Conservation (phyloP, 2,797 vertebrate genomes). For the Poecilia picta region DNA sequence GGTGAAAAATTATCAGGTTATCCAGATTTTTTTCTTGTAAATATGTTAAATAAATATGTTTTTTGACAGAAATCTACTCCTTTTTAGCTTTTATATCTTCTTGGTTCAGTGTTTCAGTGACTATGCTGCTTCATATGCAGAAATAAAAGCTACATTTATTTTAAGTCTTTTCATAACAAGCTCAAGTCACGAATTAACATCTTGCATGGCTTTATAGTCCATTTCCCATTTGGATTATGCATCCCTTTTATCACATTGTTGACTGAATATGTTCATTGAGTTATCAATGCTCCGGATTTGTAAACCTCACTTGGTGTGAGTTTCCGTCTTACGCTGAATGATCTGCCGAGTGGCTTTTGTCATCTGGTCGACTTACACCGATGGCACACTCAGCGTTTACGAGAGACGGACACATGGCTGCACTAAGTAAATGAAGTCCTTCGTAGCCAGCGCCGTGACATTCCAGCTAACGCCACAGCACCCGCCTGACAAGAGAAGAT, state of each 20-base stretch:
- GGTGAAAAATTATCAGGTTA: not conserved
- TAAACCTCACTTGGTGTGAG: conserved; percentile 20
- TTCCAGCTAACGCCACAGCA: conserved; percentile 55
- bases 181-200: not conserved
- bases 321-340: conserved; percentile 10
- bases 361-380: conserved; percentile 18
- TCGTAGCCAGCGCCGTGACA: conserved; percentile 58
- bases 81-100: not conserved
- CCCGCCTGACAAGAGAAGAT: conserved; percentile 67
- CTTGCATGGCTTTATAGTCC: too few species aligned
- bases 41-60: not conserved
- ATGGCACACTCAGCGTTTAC: conserved; percentile 33
- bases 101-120: not conserved
- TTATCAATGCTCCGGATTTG: conserved; percentile 11
- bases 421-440: conserved; percentile 71
- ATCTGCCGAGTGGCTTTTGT: conserved; percentile 12
- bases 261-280: not conserved
- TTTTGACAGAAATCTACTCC: not conserved
- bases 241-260: not conserved
- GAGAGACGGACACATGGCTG: conserved; percentile 42
- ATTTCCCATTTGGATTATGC: not conserved
- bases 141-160: not conserved
- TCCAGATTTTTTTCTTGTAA: not conserved
- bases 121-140: not conserved
- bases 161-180: not conserved